Conservation (phyloP, 2,113 vertebrate species). For the Seriola rivoliana region DNA sequence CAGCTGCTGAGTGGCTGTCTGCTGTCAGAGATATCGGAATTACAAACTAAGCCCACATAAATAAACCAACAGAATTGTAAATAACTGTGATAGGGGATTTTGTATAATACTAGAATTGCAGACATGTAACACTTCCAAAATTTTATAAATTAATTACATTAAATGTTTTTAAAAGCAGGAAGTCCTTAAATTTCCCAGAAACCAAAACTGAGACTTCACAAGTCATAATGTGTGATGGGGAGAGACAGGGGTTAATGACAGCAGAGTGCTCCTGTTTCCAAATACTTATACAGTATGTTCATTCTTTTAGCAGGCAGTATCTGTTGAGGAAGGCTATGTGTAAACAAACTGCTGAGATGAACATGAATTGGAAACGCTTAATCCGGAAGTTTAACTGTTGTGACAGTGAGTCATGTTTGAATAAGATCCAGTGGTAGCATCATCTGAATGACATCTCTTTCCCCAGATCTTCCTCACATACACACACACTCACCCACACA, state of each 20-base stretch:
- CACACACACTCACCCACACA: not conserved
- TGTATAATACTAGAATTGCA: conserved; percentile 2
- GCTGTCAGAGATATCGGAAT: conserved; percentile 49
- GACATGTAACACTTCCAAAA: not conserved
- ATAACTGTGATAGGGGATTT: not conserved
- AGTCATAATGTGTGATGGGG: not conserved
- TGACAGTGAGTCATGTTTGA: conserved; percentile 7
- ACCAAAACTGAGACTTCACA: not conserved
- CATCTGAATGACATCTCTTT: conserved; percentile 15
- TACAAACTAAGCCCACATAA: conserved; percentile 27
- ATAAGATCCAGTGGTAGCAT: not conserved
- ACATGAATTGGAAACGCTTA: not conserved
- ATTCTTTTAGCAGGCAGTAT: conserved; percentile 16
- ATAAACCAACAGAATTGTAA: conserved; percentile 11
- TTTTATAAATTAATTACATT: not conserved
- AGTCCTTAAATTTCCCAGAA: not conserved
- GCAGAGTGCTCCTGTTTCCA: not conserved
- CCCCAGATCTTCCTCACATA: not conserved
- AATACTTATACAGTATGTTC: conserved; percentile 4
- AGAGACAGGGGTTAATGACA: not conserved
- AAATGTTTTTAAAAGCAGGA: not conserved
- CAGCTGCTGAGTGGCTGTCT: conserved; percentile 49
- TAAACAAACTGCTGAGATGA: conserved; percentile 14
- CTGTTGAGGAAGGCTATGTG: conserved; percentile 14
- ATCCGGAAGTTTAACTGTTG: conserved; percentile 2